Evolutionary conservation across 2,797 vertebrate genomes (phyloP).

Genomic region (Kryptopterus vitreolus): DNA sequence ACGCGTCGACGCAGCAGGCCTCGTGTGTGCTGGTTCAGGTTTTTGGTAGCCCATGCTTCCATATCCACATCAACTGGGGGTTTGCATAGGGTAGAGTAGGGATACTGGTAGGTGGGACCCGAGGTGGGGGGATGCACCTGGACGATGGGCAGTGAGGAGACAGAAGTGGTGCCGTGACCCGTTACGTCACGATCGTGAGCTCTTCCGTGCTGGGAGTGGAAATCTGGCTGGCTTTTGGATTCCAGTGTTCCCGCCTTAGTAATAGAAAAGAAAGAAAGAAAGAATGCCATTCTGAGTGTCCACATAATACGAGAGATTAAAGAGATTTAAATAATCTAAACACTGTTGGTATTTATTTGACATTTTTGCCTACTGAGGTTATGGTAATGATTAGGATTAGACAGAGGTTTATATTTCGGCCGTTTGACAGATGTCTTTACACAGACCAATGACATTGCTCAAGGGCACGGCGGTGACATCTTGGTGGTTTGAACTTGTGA

Average conservation of each 20-base stretch:
- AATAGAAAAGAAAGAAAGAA: no score
- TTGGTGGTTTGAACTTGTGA: no score
- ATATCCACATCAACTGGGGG: constrained; percentile 75
- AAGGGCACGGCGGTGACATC: no score
- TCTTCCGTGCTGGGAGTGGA: constrained; percentile 44
- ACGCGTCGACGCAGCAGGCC: constrained; percentile 78
- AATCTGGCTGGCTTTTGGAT: constrained; percentile 64
- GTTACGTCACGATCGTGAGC: background rate
- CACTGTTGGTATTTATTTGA: background rate
- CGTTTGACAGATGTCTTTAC: no score
- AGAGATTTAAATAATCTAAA: background rate
- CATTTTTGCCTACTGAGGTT: background rate
- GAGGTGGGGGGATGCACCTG: constrained; percentile 49
- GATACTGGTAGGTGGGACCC: constrained; percentile 63
- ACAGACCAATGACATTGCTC: no score
- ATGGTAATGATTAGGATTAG: background rate
- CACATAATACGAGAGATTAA: background rate
- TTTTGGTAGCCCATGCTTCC: constrained; percentile 79
- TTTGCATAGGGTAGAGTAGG: constrained; percentile 72
- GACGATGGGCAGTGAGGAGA: constrained; percentile 22
- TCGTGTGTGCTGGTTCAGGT: constrained; percentile 80
- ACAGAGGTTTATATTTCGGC: no score
- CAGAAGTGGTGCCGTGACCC: constrained; percentile 6
- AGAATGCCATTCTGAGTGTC: background rate
- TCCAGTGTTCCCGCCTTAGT: constrained; percentile 68